Conservation (phyloP, 2,797 vertebrate species). For the Sarcophilus harrisii region DNA sequence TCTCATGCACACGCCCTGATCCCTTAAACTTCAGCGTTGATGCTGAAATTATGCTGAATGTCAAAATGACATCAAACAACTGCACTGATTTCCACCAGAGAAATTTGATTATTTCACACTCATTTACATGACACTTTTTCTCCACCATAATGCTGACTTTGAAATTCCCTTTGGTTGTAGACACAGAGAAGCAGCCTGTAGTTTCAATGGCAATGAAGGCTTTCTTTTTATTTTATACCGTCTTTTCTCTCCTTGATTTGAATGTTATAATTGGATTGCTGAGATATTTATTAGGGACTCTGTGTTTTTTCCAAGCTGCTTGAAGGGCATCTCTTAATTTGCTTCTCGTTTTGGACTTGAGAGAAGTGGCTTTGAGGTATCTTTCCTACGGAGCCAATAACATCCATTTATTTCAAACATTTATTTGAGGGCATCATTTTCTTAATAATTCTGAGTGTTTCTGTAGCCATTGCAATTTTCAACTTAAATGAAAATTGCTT, state of each 20-base stretch:
- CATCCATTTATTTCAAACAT: constrained; percentile 79
- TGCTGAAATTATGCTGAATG: constrained; percentile 80
- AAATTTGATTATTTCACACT: constrained; percentile 84
- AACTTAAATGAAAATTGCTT: constrained; percentile 31
- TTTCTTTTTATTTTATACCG: constrained; percentile 80
- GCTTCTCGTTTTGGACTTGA: constrained; percentile 70
- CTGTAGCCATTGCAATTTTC: constrained; percentile 40
- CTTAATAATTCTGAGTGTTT: constrained; percentile 81
- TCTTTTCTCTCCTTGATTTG: constrained; percentile 82
- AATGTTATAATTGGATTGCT: constrained; percentile 85
- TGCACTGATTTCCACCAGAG: constrained; percentile 82
- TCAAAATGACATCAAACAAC: constrained; percentile 85
- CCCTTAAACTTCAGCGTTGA: constrained; percentile 76
- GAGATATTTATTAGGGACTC: constrained; percentile 79
- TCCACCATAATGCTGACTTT: constrained; percentile 80
- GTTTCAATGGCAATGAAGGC: constrained; percentile 74
- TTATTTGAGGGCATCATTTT: constrained; percentile 82
- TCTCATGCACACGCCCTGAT: constrained; percentile 67
- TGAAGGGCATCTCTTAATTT: constrained; percentile 79
- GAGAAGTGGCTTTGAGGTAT: constrained; percentile 65
- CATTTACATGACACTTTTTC: constrained; percentile 79
- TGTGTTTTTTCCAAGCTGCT: constrained; percentile 70
- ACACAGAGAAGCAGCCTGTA: constrained; percentile 72
- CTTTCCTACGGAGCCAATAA: constrained; percentile 76
- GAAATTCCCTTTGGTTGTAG: constrained; percentile 80